Percentiles rank a stretch among this genome's conserved stretches.
phyloP scores from a whole-genome alignment of 2,888 invertebrate species.

The Enoplolaimus lenunculus region DNA sequence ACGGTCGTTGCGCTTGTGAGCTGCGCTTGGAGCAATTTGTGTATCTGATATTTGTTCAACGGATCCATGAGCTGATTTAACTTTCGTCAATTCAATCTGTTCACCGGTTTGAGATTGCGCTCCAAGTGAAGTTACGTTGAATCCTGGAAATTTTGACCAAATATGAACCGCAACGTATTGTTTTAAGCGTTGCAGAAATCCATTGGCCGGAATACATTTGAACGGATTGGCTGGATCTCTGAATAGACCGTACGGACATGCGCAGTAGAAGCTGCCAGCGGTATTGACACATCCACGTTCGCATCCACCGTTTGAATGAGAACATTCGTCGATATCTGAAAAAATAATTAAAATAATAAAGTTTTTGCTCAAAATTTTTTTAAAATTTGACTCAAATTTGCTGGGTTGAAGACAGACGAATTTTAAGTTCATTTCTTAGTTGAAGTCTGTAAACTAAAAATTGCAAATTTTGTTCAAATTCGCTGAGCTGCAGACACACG shows the following conservation, averaged over 20 bases:
- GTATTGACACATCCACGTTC: slow-evolving; percentile 37
- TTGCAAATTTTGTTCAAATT: no score
- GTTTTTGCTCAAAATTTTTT: not conserved
- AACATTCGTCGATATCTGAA: slow-evolving; percentile 36
- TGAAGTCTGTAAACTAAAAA: no score
- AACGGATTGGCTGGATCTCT: slow-evolving; percentile 20
- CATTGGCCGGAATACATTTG: not conserved
- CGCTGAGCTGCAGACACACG: no score
- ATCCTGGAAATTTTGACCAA: slow-evolving; percentile 4
- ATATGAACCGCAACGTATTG: slow-evolving; percentile 15
- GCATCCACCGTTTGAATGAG: slow-evolving; percentile 33
- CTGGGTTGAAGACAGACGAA: no score
- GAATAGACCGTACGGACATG: slow-evolving; percentile 31
- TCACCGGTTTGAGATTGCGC: no score
- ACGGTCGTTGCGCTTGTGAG: not conserved
- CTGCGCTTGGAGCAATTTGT: not conserved
- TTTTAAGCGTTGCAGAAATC: slow-evolving; percentile 2
- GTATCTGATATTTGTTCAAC: no score
- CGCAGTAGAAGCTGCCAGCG: slow-evolving; percentile 37
- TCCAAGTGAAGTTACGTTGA: not conserved
- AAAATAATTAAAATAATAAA: slow-evolving; percentile 11
- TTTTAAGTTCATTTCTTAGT: no score
- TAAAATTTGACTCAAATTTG: not conserved
- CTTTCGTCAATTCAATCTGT: no score
- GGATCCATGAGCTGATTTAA: no score